phyloP scores from a whole-genome alignment of 2,113 vertebrate genomes.

The Gambusia affinis region DNA sequence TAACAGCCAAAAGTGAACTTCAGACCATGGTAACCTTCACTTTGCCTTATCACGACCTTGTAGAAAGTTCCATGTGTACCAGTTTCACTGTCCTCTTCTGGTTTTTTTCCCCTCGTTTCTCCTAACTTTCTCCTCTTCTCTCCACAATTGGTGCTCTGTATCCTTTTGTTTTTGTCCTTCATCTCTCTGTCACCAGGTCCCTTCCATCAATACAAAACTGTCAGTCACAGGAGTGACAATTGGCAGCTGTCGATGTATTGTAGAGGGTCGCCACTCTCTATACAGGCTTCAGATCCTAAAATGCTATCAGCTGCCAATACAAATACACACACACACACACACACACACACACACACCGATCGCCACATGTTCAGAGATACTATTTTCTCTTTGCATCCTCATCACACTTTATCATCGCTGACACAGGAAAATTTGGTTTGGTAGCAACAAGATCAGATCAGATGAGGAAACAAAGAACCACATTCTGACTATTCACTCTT shows the following conservation, averaged over 20 bases:
- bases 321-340: conserved; percentile 39
- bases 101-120: conserved; percentile 20
- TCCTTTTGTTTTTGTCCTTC: conserved; percentile 70
- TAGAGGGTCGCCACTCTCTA: conserved; percentile 52
- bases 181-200: conserved; percentile 68
- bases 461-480: conserved; percentile 76
- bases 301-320: conserved; percentile 76
- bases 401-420: conserved; percentile 75
- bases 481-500: conserved; percentile 73
- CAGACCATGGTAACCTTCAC: conserved; percentile 9
- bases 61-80: conserved; percentile 43
- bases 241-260: conserved; percentile 73
- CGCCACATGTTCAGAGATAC: conserved; percentile 6
- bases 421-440: conserved; percentile 65
- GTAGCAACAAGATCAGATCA: conserved; percentile 70
- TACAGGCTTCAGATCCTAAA: conserved; percentile 60
- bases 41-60: conserved; percentile 47
- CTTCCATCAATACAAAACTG: conserved; percentile 74
- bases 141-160: conserved; percentile 36
- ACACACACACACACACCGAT: conserved; percentile 7
- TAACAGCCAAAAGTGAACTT: conserved; percentile 6
- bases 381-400: conserved; percentile 60
- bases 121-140: conserved; percentile 36
- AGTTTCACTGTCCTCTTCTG: neutral
- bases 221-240: conserved; percentile 74